These are phyloP conservation scores for Campoletis sonorensis DNA, from an alignment of 1,140 invertebrate genomes.

Conservation along the genomic window DNA sequence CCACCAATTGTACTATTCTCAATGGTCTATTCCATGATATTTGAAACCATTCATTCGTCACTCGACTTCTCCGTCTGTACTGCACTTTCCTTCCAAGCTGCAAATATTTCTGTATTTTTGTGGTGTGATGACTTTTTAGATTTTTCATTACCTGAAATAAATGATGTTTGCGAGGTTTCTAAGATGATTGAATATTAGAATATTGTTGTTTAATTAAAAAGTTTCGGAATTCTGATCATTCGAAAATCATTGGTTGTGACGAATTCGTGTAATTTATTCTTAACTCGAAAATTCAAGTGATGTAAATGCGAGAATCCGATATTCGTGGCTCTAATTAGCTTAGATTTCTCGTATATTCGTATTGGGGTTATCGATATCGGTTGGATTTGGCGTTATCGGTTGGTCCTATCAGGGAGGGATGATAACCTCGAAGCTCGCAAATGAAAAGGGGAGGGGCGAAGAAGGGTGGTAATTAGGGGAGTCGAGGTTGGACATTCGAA, in stretches of 20 bases:
- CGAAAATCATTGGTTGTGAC: no score
- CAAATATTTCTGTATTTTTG: neutral
- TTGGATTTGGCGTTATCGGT: conserved; percentile 46
- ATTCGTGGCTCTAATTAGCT: conserved; percentile 37
- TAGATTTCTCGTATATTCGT: conserved; percentile 46
- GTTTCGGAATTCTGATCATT: no score
- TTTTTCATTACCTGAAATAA: no score
- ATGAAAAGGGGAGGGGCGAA: neutral
- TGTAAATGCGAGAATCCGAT: neutral
- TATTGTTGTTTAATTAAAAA: no score
- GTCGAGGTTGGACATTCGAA: conserved; percentile 51
- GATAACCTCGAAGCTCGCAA: no score
- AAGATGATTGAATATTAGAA: no score
- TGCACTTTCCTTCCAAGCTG: neutral
- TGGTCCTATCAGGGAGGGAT: conserved; percentile 42
- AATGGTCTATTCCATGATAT: conserved; percentile 13
- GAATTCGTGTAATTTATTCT: neutral
- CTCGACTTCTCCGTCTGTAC: neutral
- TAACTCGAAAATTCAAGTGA: neutral
- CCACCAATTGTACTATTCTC: neutral
- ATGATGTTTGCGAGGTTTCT: no score
- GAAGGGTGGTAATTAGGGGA: conserved; percentile 50
- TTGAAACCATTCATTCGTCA: conserved; percentile 12
- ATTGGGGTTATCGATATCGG: conserved; percentile 35
- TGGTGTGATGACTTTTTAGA: no score